Percentiles rank a stretch among this genome's conserved stretches.
Conservation (phyloP, 1,140 invertebrate species). For the Drosophila repleta region DNA sequence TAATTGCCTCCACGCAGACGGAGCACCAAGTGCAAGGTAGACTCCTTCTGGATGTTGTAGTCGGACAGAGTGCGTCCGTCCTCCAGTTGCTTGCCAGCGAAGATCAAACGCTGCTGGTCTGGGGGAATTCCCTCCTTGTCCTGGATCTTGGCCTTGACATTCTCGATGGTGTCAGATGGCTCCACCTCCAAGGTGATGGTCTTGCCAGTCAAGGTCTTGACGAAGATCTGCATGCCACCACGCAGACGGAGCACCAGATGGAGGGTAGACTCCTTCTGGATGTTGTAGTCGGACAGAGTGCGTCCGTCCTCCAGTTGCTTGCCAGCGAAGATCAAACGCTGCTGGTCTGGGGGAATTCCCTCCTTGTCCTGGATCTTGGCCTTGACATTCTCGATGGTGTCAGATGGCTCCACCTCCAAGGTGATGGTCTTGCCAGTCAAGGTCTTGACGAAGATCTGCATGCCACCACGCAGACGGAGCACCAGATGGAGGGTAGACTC, state of each 20-base stretch:
- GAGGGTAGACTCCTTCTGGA: slow-evolving; percentile 95
- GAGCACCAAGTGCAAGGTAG: slow-evolving; percentile 94
- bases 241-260: slow-evolving; percentile 93
- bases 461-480: slow-evolving; percentile 90
- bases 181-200: slow-evolving; percentile 93
- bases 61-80: slow-evolving; percentile 90
- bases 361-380: slow-evolving; percentile 91
- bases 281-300: slow-evolving; percentile 91
- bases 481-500: slow-evolving; percentile 96
- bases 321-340: slow-evolving; percentile 87
- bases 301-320: slow-evolving; percentile 90
- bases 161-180: slow-evolving; percentile 91
- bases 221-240: slow-evolving; percentile 92
- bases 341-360: slow-evolving; percentile 90
- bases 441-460: slow-evolving; percentile 93
- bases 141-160: slow-evolving; percentile 92
- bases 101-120: slow-evolving; percentile 90
- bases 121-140: slow-evolving; percentile 90
- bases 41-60: slow-evolving; percentile 95
- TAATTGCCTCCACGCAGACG: slow-evolving; percentile 88
- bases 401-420: slow-evolving; percentile 91
- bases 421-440: slow-evolving; percentile 93
- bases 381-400: slow-evolving; percentile 94
- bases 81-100: slow-evolving; percentile 87
- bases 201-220: slow-evolving; percentile 92